Evolutionary conservation across 2,797 vertebrate species (phyloP), one percentile per base, ranked within the genome.

Genomic region (Protonibea diacanthus): DNA sequence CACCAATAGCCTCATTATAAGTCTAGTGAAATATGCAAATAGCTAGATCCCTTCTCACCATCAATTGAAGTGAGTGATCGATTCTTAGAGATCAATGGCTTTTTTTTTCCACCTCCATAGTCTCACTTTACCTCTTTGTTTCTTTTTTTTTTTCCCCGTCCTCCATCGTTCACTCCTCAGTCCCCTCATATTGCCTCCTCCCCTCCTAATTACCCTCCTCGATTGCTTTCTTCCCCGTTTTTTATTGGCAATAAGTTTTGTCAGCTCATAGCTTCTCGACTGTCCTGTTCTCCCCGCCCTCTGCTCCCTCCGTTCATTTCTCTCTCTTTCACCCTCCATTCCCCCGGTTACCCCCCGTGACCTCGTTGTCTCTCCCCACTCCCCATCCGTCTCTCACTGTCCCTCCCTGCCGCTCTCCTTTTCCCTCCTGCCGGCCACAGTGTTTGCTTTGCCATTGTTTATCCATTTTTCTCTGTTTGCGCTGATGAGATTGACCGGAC

Each of bases 401-500:
- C 74, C 68, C 79, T 71, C 77, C 62, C 68, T 23, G 38, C 81
- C 51, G 49, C 7, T 82, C 84, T 80, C 75, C 71, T 78, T 83
- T 64, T 49, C 84, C 80, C 71, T 81, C 59, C 82, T 76, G 76
- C 80, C 59, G 15, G 84, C 81, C 72, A 66, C 88, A 83, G 62
- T 91, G 88, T 94, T 94, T 92, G 90, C 86, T 88, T 90, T 91
- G 90, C 84, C 83, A 92, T 86, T 93, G 92, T 93, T 94, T 92
- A 93, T 92, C 90, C 88, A 93, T 94, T 92, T 94, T 91, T 92
- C 82, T 86, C 85, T 91, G 93, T 93, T 93, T 93, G 90, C 85
- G 52, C 84, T 87, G 89, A 92, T 91, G 89, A 93, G 89, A 94
- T 92, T 92, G 91, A 89, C 88, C 78, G 56, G 87, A 88, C 67